Evolutionary conservation across 2,888 invertebrate genomes (phyloP).

Genomic region (Heteromyza rotundicornis): DNA sequence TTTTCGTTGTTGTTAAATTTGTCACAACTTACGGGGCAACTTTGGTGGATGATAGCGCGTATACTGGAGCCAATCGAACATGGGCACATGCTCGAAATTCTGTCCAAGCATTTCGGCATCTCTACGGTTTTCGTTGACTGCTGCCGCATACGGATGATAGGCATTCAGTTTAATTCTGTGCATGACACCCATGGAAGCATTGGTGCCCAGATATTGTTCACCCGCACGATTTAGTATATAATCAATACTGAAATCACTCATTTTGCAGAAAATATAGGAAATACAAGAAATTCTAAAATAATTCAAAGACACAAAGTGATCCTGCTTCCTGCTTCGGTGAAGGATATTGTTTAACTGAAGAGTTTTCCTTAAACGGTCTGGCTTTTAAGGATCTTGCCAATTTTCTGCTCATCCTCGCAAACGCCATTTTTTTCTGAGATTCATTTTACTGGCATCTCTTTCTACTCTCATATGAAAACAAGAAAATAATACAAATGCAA

Average conservation of each 20-base stretch:
- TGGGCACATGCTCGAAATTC: constrained; percentile 40
- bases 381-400: constrained; percentile 2
- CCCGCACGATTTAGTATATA: constrained; percentile 69
- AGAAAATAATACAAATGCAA: neutral
- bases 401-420: neutral
- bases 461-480: neutral
- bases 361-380: neutral
- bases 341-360: neutral
- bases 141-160: constrained; percentile 14
- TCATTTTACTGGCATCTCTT: neutral
- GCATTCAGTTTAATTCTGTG: constrained; percentile 35
- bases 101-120: neutral
- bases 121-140: neutral
- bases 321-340: constrained; percentile 3
- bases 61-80: constrained; percentile 71
- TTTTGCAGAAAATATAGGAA: constrained; percentile 34
- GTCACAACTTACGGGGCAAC: constrained; percentile 66
- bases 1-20: neutral
- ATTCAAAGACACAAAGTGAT: constrained; percentile 12
- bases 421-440: neutral
- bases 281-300: no score
- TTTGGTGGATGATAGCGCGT: constrained; percentile 76
- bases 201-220: constrained; percentile 54
- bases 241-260: constrained; percentile 68
- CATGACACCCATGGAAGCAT: constrained; percentile 48